These are phyloP conservation scores for Tenodera sinensis DNA, from an alignment of 2,888 invertebrate genomes.

Conservation along the genomic window DNA sequence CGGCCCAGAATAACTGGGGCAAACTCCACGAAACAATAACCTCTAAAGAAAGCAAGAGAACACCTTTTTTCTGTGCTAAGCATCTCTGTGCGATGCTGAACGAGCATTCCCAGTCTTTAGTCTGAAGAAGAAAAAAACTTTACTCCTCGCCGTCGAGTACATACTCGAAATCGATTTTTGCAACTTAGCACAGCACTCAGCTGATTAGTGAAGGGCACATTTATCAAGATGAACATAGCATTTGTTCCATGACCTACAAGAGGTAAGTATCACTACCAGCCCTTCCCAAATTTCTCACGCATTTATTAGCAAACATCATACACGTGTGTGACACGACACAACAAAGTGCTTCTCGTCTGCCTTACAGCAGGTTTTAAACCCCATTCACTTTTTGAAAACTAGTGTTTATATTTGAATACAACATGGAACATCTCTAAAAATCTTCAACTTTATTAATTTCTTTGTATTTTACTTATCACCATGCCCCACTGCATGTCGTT, in stretches of 20 bases:
- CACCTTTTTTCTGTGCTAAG: not conserved
- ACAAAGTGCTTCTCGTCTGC: no score
- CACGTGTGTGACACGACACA: no score
- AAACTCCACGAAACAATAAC: not conserved
- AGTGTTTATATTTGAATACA: no score
- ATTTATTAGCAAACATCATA: no score
- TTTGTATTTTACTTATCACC: no score
- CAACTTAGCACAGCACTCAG: not conserved
- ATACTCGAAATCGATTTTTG: not conserved
- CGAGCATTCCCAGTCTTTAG: not conserved
- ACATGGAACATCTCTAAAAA: no score
- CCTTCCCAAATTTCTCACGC: not conserved
- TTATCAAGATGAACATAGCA: not conserved
- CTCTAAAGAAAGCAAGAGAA: not conserved
- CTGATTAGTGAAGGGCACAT: not conserved
- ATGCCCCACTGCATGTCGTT: no score
- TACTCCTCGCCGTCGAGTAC: not conserved
- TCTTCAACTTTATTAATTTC: no score
- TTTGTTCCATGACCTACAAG: not conserved
- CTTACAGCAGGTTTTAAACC: no score
- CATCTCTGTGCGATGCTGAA: not conserved
- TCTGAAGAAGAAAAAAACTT: not conserved
- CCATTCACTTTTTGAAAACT: no score
- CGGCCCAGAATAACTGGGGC: no score
- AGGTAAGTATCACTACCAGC: not conserved